Conservation (phyloP, 1,140 invertebrate genomes). For the Phthorimaea operculella region DNA sequence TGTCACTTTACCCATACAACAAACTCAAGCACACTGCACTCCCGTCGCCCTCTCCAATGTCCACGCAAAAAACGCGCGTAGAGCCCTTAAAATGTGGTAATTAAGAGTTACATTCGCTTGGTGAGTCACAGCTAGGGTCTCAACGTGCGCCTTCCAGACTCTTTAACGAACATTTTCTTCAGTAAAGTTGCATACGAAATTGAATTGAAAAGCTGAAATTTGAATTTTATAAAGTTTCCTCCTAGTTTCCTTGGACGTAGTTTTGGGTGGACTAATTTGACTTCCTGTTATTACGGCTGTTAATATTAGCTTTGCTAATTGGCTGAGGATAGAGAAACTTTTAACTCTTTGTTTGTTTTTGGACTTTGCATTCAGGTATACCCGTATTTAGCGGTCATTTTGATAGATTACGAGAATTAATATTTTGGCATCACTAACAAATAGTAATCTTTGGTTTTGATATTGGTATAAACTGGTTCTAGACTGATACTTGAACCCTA, state of each 20-base stretch:
- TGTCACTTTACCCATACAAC: constrained; percentile 15
- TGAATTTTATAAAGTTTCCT: constrained; percentile 8
- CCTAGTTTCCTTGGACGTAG: not conserved
- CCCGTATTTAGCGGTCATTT: no score
- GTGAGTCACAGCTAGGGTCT: constrained; percentile 41
- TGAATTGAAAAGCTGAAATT: constrained; percentile 52
- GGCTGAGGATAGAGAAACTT: no score
- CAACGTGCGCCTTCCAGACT: constrained; percentile 35
- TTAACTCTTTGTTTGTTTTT: no score
- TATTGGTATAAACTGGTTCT: no score
- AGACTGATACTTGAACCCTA: not conserved
- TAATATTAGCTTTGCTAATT: no score
- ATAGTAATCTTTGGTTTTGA: no score
- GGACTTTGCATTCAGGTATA: no score
- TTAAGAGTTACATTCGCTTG: constrained; percentile 58
- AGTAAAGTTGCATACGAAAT: constrained; percentile 48
- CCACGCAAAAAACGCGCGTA: constrained; percentile 41
- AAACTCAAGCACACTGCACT: constrained; percentile 41
- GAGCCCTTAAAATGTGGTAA: constrained; percentile 51
- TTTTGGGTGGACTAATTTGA: not conserved
- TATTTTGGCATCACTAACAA: no score
- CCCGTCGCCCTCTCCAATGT: constrained; percentile 28
- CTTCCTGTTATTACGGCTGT: not conserved
- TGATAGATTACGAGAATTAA: no score
- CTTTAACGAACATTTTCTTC: constrained; percentile 31